Percentiles rank a stretch among this genome's conserved stretches.
Conservation (phyloP, 1,140 invertebrate species). For the Drosophila rufa region DNA sequence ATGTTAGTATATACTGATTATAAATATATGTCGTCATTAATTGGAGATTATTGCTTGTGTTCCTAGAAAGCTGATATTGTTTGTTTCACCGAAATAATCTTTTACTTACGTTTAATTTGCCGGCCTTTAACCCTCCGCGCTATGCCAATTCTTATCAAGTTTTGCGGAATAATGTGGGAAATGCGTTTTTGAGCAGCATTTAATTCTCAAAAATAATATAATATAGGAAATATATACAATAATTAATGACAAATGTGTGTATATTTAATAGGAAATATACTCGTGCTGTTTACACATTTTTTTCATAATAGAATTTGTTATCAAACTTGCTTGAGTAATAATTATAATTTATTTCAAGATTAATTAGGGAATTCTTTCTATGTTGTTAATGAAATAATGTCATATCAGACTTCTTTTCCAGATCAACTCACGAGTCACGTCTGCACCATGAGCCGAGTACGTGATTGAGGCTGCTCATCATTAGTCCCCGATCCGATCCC, state of each 20-base stretch:
- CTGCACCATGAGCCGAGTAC: constrained; percentile 35
- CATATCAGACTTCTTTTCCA: constrained; percentile 7
- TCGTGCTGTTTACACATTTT: too few relatives aligned
- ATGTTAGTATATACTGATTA: not conserved
- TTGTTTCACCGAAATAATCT: not conserved
- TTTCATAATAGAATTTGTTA: not conserved
- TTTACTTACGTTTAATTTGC: too few relatives aligned
- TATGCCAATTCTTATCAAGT: not conserved
- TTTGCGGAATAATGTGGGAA: not conserved
- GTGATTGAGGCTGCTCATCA: constrained; percentile 61
- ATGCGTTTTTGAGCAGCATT: not conserved
- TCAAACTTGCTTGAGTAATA: not conserved
- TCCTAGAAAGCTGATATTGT: not conserved
- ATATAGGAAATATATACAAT: too few relatives aligned
- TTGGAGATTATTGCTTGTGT: not conserved
- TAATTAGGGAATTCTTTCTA: not conserved
- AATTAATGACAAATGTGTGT: too few relatives aligned
- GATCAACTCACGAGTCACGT: constrained; percentile 55
- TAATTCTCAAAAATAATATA: not conserved
- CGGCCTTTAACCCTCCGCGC: too few relatives aligned
- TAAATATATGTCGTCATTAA: not conserved
- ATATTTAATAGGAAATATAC: too few relatives aligned
- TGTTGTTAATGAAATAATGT: not conserved
- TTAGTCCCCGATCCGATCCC: not conserved
- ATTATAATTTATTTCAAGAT: not conserved